Conservation (phyloP, 2,113 vertebrate species). For the Pimephales promelas region DNA sequence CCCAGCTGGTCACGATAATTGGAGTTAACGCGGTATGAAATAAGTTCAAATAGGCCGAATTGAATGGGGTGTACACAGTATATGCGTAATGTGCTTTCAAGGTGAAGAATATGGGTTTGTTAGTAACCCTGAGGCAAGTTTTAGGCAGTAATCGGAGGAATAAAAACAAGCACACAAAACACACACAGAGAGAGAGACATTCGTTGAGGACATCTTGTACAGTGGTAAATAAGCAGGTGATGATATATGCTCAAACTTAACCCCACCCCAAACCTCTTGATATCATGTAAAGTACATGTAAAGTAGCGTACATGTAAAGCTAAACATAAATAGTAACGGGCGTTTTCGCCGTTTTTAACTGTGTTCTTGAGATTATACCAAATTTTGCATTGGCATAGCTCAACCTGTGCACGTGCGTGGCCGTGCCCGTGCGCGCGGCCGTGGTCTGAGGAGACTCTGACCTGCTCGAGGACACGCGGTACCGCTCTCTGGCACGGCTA, state of each 20-base stretch:
- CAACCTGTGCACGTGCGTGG: not conserved
- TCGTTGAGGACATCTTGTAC: not conserved
- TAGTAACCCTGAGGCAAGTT: not conserved
- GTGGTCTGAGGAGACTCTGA: conserved; percentile 10
- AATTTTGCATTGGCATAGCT: not conserved
- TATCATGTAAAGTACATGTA: too few relatives aligned
- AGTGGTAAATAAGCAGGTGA: not conserved
- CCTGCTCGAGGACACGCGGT: not conserved
- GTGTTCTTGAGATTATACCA: not conserved
- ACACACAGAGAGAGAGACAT: too few relatives aligned
- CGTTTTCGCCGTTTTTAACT: not conserved
- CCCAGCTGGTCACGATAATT: too few relatives aligned
- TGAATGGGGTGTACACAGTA: too few relatives aligned
- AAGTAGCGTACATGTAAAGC: not conserved
- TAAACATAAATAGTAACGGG: not conserved
- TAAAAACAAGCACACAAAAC: too few relatives aligned
- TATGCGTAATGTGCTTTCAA: not conserved
- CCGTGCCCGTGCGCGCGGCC: not conserved
- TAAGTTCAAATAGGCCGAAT: too few relatives aligned
- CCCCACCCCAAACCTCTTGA: not conserved
- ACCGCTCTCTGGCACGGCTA: not conserved
- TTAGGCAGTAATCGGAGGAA: not conserved
- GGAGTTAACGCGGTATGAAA: too few relatives aligned
- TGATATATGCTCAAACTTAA: not conserved
- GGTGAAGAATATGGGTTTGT: not conserved